A percentile compares a stretch with the other conserved stretches of the same genome.
Evolutionary conservation across 2,113 vertebrate species (phyloP).

Genomic region (Microtus montanus): DNA sequence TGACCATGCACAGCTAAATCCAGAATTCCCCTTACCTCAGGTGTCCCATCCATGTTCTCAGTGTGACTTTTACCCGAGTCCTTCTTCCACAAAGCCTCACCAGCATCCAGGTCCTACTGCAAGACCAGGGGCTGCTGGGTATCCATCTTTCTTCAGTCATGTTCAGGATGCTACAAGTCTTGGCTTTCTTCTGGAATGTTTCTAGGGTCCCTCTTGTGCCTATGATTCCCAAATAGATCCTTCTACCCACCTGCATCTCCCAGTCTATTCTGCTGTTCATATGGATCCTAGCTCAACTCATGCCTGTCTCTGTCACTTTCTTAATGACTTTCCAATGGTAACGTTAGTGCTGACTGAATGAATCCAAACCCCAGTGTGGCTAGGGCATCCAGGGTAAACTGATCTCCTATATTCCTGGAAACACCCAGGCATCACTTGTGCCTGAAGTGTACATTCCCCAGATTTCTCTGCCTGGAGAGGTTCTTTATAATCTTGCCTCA

Average conservation of each 20-base stretch:
- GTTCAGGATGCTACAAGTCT: rapidly evolving
- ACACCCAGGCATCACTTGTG: rapidly evolving
- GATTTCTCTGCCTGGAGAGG: neutral
- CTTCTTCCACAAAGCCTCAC: rapidly evolving
- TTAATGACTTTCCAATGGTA: neutral
- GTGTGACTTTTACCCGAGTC: neutral
- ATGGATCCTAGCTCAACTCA: neutral
- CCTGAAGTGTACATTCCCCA: rapidly evolving
- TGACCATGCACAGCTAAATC: neutral
- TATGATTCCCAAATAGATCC: neutral
- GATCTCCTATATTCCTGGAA: neutral
- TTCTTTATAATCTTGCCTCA: neutral
- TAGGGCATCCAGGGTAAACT: rapidly evolving
- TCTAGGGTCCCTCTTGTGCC: neutral
- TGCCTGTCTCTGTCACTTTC: neutral
- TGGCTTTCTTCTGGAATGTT: neutral
- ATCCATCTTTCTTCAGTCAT: neutral
- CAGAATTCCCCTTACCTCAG: rapidly evolving
- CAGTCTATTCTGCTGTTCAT: rapidly evolving
- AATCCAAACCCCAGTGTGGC: neutral
- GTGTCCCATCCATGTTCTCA: neutral
- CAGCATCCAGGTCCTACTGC: rapidly evolving
- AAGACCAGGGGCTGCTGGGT: rapidly evolving
- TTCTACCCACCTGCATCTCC: no score
- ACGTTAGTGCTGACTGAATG: neutral